phyloP scores from a whole-genome alignment of 2,113 vertebrate genomes.

The Vidua chalybeata region DNA sequence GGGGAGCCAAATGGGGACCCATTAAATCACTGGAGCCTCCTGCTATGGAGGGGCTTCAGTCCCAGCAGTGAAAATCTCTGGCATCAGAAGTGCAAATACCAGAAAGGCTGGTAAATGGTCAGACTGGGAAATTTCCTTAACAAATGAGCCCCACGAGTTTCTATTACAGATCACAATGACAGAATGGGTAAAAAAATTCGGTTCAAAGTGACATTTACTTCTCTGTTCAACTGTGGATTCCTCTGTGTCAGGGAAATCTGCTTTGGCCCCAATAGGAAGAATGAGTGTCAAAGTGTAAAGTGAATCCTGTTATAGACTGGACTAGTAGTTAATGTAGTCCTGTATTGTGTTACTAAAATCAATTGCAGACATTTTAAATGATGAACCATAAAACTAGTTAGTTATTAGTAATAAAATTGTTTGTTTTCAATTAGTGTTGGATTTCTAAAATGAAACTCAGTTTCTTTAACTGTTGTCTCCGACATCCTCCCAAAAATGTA shows the following conservation, averaged over 20 bases:
- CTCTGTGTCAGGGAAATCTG: not conserved
- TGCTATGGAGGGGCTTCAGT: not conserved
- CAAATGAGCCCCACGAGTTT: not conserved
- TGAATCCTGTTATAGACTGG: not conserved
- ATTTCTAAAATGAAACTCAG: not conserved
- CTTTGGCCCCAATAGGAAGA: not conserved
- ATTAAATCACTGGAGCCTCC: not conserved
- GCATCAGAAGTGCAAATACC: not conserved
- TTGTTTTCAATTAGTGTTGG: not conserved
- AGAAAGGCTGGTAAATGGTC: not conserved
- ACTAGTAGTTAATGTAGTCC: not conserved
- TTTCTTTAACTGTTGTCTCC: not conserved
- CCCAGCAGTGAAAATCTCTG: not conserved
- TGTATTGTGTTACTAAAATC: not conserved
- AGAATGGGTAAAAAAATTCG: not conserved
- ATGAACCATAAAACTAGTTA: not conserved
- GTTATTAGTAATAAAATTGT: not conserved
- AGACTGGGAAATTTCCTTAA: not conserved
- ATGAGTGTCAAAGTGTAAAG: not conserved
- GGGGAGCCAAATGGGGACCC: rapidly evolving
- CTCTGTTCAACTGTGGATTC: not conserved
- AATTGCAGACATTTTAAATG: not conserved
- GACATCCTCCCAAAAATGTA: not conserved
- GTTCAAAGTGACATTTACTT: not conserved
- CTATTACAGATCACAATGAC: not conserved